phyloP scores from a whole-genome alignment of 2,888 invertebrate genomes.

The Nemotelus pantherinus region DNA sequence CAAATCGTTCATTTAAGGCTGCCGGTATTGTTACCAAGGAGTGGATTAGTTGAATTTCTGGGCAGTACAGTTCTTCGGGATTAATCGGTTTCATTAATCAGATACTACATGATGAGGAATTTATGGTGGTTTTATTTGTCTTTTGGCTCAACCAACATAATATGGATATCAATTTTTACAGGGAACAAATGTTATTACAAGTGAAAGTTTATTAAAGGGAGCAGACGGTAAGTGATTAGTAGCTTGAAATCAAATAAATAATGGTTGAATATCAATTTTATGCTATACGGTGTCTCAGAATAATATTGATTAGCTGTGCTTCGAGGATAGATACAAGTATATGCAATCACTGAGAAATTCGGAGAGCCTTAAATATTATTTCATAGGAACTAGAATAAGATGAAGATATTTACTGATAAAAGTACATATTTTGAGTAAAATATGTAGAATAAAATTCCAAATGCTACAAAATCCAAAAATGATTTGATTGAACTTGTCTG shows the following conservation, averaged over 20 bases:
- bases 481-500: too few relatives aligned
- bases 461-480: too few relatives aligned
- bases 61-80: constrained; percentile 26
- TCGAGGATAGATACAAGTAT: too few relatives aligned
- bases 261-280: background rate
- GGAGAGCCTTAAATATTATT: too few relatives aligned
- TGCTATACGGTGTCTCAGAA: background rate
- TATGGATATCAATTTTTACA: constrained; percentile 24
- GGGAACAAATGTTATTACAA: constrained; percentile 32
- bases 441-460: too few relatives aligned
- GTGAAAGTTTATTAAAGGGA: constrained; percentile 28
- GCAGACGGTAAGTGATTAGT: background rate
- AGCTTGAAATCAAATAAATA: background rate
- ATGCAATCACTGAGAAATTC: too few relatives aligned
- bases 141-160: background rate
- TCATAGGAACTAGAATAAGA: too few relatives aligned
- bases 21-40: constrained; percentile 13
- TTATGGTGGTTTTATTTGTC: constrained; percentile 31
- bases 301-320: too few relatives aligned
- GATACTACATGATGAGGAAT: constrained; percentile 19
- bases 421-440: too few relatives aligned
- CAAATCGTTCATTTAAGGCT: background rate
- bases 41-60: constrained; percentile 32
- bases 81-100: constrained; percentile 41
- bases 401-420: too few relatives aligned